Conservation (phyloP, 2,797 vertebrate genomes). For the Dallia pectoralis region DNA sequence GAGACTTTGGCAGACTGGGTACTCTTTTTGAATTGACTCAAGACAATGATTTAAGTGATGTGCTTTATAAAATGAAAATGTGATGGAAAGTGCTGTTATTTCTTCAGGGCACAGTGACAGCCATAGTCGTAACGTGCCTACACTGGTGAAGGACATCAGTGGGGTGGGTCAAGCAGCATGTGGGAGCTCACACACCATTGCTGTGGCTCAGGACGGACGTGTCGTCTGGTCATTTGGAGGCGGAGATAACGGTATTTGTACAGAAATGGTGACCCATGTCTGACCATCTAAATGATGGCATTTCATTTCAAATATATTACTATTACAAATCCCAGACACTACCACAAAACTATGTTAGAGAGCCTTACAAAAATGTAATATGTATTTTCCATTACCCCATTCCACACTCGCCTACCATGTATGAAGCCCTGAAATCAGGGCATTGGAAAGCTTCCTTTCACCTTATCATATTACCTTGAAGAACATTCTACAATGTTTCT, state of each 20-base stretch:
- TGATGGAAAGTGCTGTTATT: neutral
- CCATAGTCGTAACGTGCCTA: conserved; percentile 63
- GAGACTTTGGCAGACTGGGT: conserved; percentile 66
- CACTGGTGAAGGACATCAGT: conserved; percentile 66
- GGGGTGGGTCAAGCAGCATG: conserved; percentile 65
- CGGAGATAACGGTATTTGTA: conserved; percentile 61
- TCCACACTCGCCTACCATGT: neutral
- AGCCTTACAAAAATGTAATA: neutral
- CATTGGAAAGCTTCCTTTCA: no score
- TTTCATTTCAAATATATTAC: neutral
- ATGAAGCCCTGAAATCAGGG: neutral
- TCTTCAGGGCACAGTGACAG: conserved; percentile 64
- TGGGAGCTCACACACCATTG: conserved; percentile 67
- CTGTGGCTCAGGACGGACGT: conserved; percentile 63
- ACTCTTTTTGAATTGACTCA: neutral
- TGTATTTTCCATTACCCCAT: neutral
- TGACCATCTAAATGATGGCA: neutral
- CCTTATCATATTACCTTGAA: no score
- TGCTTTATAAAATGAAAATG: neutral
- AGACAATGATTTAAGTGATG: neutral
- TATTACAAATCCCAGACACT: neutral
- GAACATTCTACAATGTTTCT: no score
- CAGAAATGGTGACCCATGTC: neutral
- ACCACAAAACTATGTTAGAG: neutral
- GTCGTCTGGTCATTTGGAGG: conserved; percentile 67